A percentile compares a stretch with the other conserved stretches of the same genome.
Conservation (phyloP, 2,888 invertebrate species). For the Acrocera orbiculus region DNA sequence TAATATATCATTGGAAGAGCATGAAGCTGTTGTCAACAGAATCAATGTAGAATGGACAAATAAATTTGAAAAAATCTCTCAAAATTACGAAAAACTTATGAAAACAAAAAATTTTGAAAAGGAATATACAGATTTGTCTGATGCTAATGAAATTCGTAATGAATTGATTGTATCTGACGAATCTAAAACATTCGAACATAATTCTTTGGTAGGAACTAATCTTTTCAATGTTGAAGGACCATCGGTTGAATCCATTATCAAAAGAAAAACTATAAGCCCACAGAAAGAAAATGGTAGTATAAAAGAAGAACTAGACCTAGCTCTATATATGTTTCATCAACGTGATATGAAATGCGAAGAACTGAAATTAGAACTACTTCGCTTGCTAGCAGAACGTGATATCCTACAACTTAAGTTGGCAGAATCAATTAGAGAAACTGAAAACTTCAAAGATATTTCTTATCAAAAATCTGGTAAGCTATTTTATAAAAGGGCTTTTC, state of each 20-base stretch:
- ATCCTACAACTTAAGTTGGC: conserved; percentile 67
- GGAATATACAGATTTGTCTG: no score
- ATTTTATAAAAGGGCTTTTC: no score
- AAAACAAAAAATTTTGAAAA: not conserved
- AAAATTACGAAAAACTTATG: no score
- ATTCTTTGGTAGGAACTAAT: conserved; percentile 16
- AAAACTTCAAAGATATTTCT: no score
- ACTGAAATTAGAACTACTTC: conserved; percentile 65
- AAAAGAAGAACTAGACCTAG: conserved; percentile 60
- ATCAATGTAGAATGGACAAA: no score
- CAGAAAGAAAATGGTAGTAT: no score
- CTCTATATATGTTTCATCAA: conserved; percentile 70
- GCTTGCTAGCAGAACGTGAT: conserved; percentile 68
- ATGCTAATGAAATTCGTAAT: conserved; percentile 1
- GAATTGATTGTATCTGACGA: not conserved
- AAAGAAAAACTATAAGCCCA: no score
- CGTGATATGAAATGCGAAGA: conserved; percentile 75
- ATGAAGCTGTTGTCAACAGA: no score
- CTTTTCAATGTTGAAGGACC: no score
- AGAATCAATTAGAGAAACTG: conserved; percentile 58
- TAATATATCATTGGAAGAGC: not conserved
- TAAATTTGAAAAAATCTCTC: no score
- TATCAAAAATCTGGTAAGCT: no score
- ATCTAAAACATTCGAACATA: not conserved
- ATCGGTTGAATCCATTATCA: no score